Conservation (phyloP, 2,888 invertebrate species). For the Leucania comma region DNA sequence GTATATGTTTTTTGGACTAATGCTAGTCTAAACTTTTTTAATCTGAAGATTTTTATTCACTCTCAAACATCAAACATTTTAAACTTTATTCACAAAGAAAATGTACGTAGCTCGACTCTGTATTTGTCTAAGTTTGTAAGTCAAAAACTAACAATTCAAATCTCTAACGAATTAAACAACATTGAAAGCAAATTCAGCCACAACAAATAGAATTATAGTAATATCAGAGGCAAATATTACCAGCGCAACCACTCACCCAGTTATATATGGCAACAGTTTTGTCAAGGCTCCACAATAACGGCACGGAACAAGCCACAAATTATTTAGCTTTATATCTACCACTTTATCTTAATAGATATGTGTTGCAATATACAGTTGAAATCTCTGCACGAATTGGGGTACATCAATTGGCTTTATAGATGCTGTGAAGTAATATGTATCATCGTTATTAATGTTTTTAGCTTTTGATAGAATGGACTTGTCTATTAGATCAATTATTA, state of each 20-base stretch:
- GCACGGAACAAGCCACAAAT: conserved; percentile 65
- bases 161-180: conserved; percentile 10
- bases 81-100: background rate
- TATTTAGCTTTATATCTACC: conserved; percentile 66
- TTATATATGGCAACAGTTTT: conserved; percentile 71
- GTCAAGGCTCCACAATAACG: conserved; percentile 72
- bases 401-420: conserved; percentile 44
- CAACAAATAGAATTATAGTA: conserved; percentile 40
- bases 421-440: conserved; percentile 35
- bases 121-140: background rate
- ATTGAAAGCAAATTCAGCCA: conserved; percentile 16
- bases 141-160: conserved; percentile 7
- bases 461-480: conserved; percentile 12
- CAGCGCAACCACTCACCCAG: conserved; percentile 62
- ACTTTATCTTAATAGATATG: conserved; percentile 68
- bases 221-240: conserved; percentile 59
- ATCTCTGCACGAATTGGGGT: conserved; percentile 49
- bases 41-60: too few relatives aligned
- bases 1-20: too few relatives aligned
- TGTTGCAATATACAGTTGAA: conserved; percentile 54
- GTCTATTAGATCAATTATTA: background rate
- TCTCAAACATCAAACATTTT: background rate
- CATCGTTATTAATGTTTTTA: conserved; percentile 21
- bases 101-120: background rate
- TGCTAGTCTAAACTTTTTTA: too few relatives aligned